phyloP scores from a whole-genome alignment of 2,888 invertebrate genomes.

The Phoenoteleia sp. region DNA sequence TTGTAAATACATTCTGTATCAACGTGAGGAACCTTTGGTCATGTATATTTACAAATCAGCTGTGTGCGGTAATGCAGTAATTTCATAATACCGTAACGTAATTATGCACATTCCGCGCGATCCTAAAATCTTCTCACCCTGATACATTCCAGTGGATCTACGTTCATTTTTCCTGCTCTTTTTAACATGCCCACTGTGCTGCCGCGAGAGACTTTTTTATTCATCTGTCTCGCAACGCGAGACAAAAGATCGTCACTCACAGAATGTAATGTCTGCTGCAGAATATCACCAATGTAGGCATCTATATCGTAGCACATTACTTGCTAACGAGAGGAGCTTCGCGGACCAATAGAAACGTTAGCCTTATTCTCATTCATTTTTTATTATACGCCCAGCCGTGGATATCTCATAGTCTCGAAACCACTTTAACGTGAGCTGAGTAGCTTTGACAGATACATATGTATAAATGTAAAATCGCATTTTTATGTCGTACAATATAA shows the following conservation, averaged over 20 bases:
- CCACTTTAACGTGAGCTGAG: constrained; percentile 9
- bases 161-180: constrained; percentile 65
- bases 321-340: constrained; percentile 73
- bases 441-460: constrained; percentile 15
- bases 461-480: not conserved
- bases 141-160: constrained; percentile 58
- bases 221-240: constrained; percentile 67
- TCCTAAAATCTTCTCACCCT: constrained; percentile 69
- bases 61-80: constrained; percentile 79
- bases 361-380: constrained; percentile 73
- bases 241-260: constrained; percentile 72
- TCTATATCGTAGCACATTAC: constrained; percentile 58
- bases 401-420: constrained; percentile 34
- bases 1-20: constrained; percentile 76
- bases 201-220: constrained; percentile 73
- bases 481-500: not conserved
- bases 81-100: constrained; percentile 81
- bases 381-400: constrained; percentile 31
- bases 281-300: constrained; percentile 70
- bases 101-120: constrained; percentile 79
- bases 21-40: constrained; percentile 62
- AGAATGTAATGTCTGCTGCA: constrained; percentile 70
- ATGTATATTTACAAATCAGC: constrained; percentile 46
- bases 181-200: constrained; percentile 66
- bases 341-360: constrained; percentile 74